These are phyloP conservation scores for silkworm (Bombyx mori) DNA, from an alignment of 1,140 invertebrate genomes.

Conservation along the genomic window DNA sequence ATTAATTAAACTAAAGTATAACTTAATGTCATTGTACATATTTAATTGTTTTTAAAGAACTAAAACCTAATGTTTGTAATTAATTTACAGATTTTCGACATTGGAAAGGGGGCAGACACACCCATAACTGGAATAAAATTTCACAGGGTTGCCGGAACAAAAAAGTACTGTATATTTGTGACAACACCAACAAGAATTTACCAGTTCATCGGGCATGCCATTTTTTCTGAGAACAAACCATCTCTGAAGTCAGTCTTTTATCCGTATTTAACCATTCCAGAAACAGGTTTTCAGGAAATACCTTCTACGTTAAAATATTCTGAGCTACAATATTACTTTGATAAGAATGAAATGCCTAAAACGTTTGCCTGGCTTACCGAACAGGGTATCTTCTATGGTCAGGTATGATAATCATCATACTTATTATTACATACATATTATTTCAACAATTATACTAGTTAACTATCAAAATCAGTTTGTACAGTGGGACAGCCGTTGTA, in stretches of 20 bases:
- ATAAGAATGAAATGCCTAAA: constrained; percentile 77
- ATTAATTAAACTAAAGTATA: too few species aligned
- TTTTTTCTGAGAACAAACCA: constrained; percentile 82
- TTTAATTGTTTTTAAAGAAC: background rate
- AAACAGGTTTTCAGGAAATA: constrained; percentile 82
- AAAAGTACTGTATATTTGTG: constrained; percentile 85
- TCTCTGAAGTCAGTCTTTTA: constrained; percentile 87
- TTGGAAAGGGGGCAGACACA: constrained; percentile 81
- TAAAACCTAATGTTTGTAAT: background rate
- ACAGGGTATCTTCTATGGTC: constrained; percentile 78
- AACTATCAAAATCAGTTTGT: too few species aligned
- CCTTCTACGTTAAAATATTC: constrained; percentile 85
- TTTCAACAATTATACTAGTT: background rate
- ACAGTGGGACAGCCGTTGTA: too few species aligned
- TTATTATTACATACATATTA: background rate
- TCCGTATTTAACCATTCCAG: constrained; percentile 82
- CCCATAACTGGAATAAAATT: constrained; percentile 91
- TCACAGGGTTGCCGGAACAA: constrained; percentile 78
- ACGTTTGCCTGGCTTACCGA: constrained; percentile 91
- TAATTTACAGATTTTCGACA: constrained; percentile 83
- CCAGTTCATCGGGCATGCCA: constrained; percentile 85
- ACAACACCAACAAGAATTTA: constrained; percentile 88
- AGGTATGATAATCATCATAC: constrained; percentile 56
- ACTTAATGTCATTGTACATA: background rate
- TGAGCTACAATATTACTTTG: constrained; percentile 84